Base-by-base conservation (phyloP, 2,113 vertebrate species). In the Poeciliopsis turrubarensis region DNA sequence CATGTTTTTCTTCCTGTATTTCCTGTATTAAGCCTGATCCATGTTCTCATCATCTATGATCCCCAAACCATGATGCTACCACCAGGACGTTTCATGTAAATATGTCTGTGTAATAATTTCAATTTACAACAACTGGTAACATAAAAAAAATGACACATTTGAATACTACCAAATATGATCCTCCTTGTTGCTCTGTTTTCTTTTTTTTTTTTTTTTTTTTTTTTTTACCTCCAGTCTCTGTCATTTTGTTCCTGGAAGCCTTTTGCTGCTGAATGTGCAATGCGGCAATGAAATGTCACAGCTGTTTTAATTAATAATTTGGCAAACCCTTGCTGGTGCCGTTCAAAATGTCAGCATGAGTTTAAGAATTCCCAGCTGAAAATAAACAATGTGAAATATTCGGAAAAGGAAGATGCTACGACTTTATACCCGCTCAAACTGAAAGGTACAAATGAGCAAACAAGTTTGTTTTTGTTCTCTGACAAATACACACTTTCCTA, bases 251-350 rank as follows among this genome's bases (percentile, higher is more conserved):
- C 30, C 10, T 57, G 12, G 5, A 60, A 70, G 51, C 31, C 15
- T 70, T 70, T 37, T 60, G 51, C 51, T 60, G 17, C 11, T 34
- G 30, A 60, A 37, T 26, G 31, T 70, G 29, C 54, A 60, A 60
- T 37, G 25, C 31, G 37, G 51, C 51, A 37, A 37, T 60, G 37
- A 60, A 70, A 70, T 60, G 68, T 70, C 51, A 54, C 51, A 60
- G 51, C 51, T 60, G 51, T 60, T 70, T 70, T 60, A 26, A 57
- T 70, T 70, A 70, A 31, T 27, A 37, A 37, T 31, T 60, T 60
- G 68, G 68, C 31, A 26, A 70, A 70, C 15, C 11, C 51, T 70
- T 60, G 51, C 31, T 8, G 31, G 68, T 51, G 14, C 19, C 34
- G 19, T 70, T 60, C 5, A 32, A 70, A 60, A 57, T 68, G 47